Conservation (phyloP, 2,113 vertebrate species). For the Prunella fulvescens region DNA sequence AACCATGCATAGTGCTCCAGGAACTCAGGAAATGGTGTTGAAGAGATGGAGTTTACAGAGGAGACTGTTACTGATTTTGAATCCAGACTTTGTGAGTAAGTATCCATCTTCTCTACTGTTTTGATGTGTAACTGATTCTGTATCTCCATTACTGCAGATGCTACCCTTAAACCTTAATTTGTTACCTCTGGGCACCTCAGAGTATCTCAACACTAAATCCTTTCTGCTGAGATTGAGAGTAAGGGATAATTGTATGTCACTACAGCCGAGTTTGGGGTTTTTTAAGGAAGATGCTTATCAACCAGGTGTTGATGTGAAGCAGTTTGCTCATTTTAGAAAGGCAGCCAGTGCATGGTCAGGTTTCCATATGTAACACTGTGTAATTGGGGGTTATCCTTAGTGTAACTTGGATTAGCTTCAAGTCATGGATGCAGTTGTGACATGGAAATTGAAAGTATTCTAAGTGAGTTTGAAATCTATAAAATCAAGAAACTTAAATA, state of each 20-base stretch:
- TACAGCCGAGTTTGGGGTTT: neutral
- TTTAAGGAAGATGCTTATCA: neutral
- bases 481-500: neutral
- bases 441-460: neutral
- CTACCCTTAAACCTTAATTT: neutral
- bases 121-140: neutral
- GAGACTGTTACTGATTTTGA: conserved; percentile 60
- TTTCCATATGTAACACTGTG: neutral
- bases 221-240: neutral
- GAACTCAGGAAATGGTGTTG: neutral
- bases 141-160: neutral
- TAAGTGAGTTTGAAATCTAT: neutral
- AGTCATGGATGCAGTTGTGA: neutral
- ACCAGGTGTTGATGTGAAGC: neutral
- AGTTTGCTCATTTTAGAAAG: neutral
- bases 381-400: neutral
- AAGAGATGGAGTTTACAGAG: conserved; percentile 57
- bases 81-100: conserved; percentile 74
- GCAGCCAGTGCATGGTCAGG: neutral
- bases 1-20: conserved; percentile 36
- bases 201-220: neutral
- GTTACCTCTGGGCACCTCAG: neutral
- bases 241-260: neutral
- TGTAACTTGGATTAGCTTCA: neutral
- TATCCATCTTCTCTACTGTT: neutral